Evolutionary conservation across 2,797 vertebrate genomes (phyloP), one percentile per base, ranked within the genome.

Genomic region (Bufotes viridis): DNA sequence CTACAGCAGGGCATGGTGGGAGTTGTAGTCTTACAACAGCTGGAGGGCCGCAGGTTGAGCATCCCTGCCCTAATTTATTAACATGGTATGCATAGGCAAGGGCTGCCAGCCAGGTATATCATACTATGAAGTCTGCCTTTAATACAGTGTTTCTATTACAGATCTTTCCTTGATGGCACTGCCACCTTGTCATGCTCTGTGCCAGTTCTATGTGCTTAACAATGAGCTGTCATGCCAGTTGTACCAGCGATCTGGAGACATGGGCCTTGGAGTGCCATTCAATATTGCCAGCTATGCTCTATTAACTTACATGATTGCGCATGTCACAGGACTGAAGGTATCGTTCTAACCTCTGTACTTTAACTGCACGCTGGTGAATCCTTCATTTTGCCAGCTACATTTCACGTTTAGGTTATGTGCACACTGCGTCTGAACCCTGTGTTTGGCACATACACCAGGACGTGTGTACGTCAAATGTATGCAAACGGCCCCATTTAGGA

Each of bases 261-360:
- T 99, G 95, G 98, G 98, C 9, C 95, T 99, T 9, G 98, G 98
- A 0, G 98, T 99, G 70, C 98, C 98, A 55, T 99, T 99, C 93
- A 99, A 99, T 91, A 97, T 99, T 9, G 98, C 98, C 93, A 99
- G 98, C 95, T 99, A 99, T 0, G 95, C 98, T 1, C 93, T 99
- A 70, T 97, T 99, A 12, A 99, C 98, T 0, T 98, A 97, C 93
- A 99, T 99, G 98, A 97, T 99, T 1, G 98, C 98, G 12, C 98
- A 99, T 90, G 93, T 99, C 91, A 98, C 98, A 0, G 97, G 96
- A 85, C 95, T 99, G 13, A 95, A 97, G 97, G 98, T 99, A 18
- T 85, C 14, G 14, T 76, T 78, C 22, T 75, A 42, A 26, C 18
- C 11, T 53, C 72, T 75, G 5, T n/a, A 11, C 18, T 42, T 49